Percentiles rank a stretch among this genome's conserved stretches.
phyloP scores from a whole-genome alignment of 2,888 invertebrate genomes.

The Melanotus villosus region DNA sequence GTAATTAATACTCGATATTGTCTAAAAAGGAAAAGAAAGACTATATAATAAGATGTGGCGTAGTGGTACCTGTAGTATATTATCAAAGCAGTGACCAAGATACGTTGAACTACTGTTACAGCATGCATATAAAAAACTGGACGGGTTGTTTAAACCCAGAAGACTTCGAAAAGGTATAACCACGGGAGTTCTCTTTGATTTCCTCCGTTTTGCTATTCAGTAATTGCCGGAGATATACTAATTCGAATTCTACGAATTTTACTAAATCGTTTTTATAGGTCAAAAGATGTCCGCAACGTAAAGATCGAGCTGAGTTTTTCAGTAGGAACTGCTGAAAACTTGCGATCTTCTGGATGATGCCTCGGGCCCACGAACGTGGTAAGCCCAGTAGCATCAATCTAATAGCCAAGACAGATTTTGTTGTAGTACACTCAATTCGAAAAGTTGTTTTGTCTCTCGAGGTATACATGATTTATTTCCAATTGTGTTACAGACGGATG shows the following conservation, averaged over 20 bases:
- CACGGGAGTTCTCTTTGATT: slow-evolving; percentile 3
- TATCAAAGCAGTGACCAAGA: slow-evolving; percentile 52
- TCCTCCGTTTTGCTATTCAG: background rate
- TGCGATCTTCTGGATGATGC: slow-evolving; percentile 42
- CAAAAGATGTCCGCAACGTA: background rate
- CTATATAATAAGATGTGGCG: slow-evolving; percentile 47
- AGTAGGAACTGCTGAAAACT: background rate
- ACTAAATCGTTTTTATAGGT: background rate
- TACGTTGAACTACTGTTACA: slow-evolving; percentile 54
- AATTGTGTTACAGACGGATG: slow-evolving; percentile 55
- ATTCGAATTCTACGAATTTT: background rate
- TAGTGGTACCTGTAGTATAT: slow-evolving; percentile 52
- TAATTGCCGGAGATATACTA: background rate
- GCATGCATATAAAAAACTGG: slow-evolving; percentile 50
- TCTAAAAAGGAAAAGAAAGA: slow-evolving; percentile 42
- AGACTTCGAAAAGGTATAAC: slow-evolving; percentile 36
- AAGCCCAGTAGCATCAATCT: slow-evolving; percentile 64
- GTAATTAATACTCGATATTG: slow-evolving; percentile 47
- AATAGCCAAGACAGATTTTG: slow-evolving; percentile 63
- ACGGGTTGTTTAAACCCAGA: slow-evolving; percentile 46
- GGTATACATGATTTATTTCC: slow-evolving; percentile 58
- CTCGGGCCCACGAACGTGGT: slow-evolving; percentile 53
- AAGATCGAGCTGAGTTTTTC: background rate
- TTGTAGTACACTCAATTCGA: slow-evolving; percentile 60
- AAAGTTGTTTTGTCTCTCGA: slow-evolving; percentile 57